Percentiles rank a stretch among this genome's conserved stretches.
Evolutionary conservation across 2,113 vertebrate genomes (phyloP).

Genomic region (Sylvia atricapilla): DNA sequence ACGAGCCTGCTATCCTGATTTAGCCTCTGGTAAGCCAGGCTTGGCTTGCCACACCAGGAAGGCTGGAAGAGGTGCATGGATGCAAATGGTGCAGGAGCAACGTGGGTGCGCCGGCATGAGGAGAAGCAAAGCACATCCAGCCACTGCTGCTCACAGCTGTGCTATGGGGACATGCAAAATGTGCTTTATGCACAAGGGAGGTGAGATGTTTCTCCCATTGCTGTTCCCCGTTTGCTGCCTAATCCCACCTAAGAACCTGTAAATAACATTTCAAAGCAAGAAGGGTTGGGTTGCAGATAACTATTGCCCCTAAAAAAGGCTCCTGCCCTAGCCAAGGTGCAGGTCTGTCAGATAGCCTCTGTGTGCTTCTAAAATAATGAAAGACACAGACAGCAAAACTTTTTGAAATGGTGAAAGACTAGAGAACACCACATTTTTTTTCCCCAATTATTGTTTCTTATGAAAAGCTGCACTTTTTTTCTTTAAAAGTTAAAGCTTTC

Average conservation of each 20-base stretch:
- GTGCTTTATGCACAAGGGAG: background rate
- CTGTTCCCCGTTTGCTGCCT: background rate
- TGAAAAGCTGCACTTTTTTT: background rate
- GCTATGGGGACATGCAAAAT: background rate
- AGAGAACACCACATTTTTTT: background rate
- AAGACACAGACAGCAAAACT: background rate
- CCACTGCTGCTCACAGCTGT: background rate
- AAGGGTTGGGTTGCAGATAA: background rate
- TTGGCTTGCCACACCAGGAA: background rate
- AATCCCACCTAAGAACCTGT: background rate
- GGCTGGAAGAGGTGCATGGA: background rate
- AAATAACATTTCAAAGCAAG: background rate
- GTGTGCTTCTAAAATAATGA: background rate
- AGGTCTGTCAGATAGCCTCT: background rate
- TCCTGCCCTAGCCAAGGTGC: background rate
- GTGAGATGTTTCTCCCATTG: background rate
- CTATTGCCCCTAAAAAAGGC: background rate
- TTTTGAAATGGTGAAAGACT: background rate
- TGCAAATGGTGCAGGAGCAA: background rate
- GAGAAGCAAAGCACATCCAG: background rate
- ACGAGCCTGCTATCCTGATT: constrained; percentile 57
- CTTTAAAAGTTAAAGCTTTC: background rate
- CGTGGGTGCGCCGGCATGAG: background rate
- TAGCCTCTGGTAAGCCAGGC: constrained; percentile 17
- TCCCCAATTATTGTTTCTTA: background rate